Evolutionary conservation across 2,113 vertebrate genomes (phyloP).

Genomic region (Silurus asotus): DNA sequence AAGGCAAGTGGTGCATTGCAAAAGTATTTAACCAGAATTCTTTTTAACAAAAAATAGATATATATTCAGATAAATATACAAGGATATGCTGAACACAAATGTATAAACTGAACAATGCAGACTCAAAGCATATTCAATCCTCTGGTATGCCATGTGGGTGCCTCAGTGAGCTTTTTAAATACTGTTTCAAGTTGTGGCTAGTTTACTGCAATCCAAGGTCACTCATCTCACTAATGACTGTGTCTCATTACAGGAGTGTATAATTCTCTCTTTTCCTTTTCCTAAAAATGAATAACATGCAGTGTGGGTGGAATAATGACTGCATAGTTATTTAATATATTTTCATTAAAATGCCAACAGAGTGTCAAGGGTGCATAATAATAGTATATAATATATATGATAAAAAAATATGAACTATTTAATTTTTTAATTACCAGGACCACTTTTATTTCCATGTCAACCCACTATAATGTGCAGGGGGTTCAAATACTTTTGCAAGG

Average conservation of each 20-base stretch:
- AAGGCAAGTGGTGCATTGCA: background rate
- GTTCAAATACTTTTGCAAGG: slow-evolving; percentile 15
- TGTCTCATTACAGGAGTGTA: background rate
- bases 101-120: background rate
- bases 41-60: background rate
- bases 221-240: background rate
- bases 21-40: background rate
- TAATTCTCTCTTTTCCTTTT: background rate
- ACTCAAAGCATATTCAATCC: background rate
- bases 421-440: background rate
- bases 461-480: background rate
- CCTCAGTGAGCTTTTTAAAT: background rate
- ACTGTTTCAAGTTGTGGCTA: background rate
- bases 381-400: no score
- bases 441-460: background rate
- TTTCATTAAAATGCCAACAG: background rate
- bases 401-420: background rate
- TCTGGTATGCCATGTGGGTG: background rate
- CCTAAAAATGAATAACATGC: background rate
- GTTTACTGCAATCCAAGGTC: background rate
- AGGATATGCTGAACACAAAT: background rate
- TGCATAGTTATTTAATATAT: background rate
- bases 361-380: background rate
- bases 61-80: background rate
- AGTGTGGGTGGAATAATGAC: background rate